Evolutionary conservation across 2,113 vertebrate genomes (phyloP).

Genomic region (Brachyhypopomus gauderio): DNA sequence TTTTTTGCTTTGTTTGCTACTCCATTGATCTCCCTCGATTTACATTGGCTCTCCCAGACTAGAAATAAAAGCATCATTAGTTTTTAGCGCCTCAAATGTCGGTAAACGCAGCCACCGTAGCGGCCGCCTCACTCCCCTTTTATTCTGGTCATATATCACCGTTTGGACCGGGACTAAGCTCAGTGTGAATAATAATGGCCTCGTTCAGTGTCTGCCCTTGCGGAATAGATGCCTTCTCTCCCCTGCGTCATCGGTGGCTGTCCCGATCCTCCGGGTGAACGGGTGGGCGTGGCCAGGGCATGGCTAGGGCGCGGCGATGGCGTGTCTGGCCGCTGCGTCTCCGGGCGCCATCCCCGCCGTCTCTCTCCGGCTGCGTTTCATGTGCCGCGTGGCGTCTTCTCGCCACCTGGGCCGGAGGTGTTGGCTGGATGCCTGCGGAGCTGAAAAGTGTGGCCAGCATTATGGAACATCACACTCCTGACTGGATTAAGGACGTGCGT

Average conservation of each 20-base stretch:
- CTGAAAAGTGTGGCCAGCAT: background rate
- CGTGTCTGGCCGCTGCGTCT: background rate
- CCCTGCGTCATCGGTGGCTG: background rate
- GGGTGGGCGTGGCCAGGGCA: background rate
- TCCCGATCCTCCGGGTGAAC: background rate
- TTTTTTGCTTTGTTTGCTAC: background rate
- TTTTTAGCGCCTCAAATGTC: background rate
- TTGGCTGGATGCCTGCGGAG: background rate
- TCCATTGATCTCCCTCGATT: background rate
- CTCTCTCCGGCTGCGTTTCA: background rate
- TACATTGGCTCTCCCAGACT: background rate
- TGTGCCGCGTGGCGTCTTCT: slow-evolving; percentile 14
- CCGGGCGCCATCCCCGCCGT: background rate
- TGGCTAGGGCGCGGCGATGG: background rate
- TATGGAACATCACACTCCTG: background rate
- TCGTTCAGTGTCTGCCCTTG: background rate
- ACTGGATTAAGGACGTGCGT: background rate
- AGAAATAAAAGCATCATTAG: background rate
- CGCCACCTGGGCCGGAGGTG: background rate
- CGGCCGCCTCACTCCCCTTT: background rate
- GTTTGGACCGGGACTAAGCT: background rate
- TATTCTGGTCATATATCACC: background rate
- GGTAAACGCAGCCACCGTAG: background rate
- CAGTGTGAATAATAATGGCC: slow-evolving; percentile 5
- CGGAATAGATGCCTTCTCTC: background rate